These are phyloP conservation scores for Mobula hypostoma DNA, from an alignment of 2,113 vertebrate species.

Conservation along the genomic window DNA sequence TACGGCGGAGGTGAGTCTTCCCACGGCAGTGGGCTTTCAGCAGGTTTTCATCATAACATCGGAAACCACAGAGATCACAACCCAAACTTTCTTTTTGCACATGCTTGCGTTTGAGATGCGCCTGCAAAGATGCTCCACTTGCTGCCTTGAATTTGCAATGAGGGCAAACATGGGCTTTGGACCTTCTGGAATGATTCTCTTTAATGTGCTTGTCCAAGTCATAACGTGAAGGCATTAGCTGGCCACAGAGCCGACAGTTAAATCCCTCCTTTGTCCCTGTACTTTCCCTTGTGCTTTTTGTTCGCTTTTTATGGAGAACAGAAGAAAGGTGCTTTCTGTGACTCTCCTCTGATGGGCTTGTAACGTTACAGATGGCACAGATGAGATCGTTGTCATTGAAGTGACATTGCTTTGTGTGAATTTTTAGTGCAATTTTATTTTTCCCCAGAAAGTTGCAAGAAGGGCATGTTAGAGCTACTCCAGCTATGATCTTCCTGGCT, in stretches of 20 bases:
- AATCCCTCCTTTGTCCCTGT: constrained; percentile 36
- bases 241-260: constrained; percentile 40
- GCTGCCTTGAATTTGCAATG: constrained; percentile 43
- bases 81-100: constrained; percentile 48
- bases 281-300: not conserved
- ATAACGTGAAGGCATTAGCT: constrained; percentile 41
- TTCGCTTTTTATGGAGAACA: constrained; percentile 23
- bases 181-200: constrained; percentile 39
- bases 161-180: constrained; percentile 40
- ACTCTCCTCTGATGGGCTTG: not conserved
- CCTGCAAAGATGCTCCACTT: constrained; percentile 33
- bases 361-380: constrained; percentile 17
- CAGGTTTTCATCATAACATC: constrained; percentile 52
- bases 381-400: not conserved
- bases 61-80: constrained; percentile 63
- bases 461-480: constrained; percentile 44
- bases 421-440: constrained; percentile 61
- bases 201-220: constrained; percentile 45
- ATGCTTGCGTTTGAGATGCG: not conserved
- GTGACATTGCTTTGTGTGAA: constrained; percentile 49
- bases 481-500: constrained; percentile 32
- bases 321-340: constrained; percentile 23
- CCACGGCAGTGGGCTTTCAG: constrained; percentile 55
- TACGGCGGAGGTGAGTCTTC: constrained; percentile 58
- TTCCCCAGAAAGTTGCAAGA: constrained; percentile 53